Evolutionary conservation across 2,888 invertebrate genomes (phyloP).

Genomic region (Pterostichus niger): DNA sequence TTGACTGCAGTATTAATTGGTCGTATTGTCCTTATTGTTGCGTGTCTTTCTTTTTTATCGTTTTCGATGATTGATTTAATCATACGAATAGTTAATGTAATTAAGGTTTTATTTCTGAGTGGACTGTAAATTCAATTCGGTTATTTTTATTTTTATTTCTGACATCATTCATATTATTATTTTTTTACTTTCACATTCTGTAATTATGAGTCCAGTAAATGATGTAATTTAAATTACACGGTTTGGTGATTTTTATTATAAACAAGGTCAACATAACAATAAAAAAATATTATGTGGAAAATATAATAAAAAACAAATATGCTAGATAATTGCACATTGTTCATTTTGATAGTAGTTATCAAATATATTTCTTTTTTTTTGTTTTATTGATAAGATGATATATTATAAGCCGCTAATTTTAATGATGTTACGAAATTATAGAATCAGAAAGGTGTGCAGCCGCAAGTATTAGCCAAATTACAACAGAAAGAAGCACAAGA

Average conservation of each 20-base stretch:
- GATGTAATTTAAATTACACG: slow-evolving; percentile 25
- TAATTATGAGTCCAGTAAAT: slow-evolving; percentile 10
- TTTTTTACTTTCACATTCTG: slow-evolving; percentile 13
- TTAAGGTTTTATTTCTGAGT: not conserved
- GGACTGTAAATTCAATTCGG: not conserved
- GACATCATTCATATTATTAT: not conserved
- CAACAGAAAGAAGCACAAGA: slow-evolving; percentile 95
- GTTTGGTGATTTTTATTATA: slow-evolving; percentile 3
- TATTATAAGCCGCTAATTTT: not conserved
- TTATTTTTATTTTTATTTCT: slow-evolving; percentile 63
- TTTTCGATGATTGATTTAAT: no score
- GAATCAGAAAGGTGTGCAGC: slow-evolving; percentile 80
- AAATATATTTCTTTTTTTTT: not conserved
- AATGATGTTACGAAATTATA: slow-evolving; percentile 69
- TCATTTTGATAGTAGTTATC: slow-evolving; percentile 27
- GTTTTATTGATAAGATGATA: no score
- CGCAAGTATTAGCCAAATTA: slow-evolving; percentile 88
- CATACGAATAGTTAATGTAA: no score
- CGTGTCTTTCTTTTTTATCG: no score
- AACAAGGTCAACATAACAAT: slow-evolving; percentile 14
- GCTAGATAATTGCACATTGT: not conserved
- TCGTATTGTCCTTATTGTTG: no score
- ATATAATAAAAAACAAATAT: slow-evolving; percentile 2
- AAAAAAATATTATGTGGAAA: not conserved
- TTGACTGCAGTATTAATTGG: no score